A percentile compares a stretch with the other conserved stretches of the same genome.
Conservation (phyloP, 2,797 vertebrate species). For the Lerista edwardsae region DNA sequence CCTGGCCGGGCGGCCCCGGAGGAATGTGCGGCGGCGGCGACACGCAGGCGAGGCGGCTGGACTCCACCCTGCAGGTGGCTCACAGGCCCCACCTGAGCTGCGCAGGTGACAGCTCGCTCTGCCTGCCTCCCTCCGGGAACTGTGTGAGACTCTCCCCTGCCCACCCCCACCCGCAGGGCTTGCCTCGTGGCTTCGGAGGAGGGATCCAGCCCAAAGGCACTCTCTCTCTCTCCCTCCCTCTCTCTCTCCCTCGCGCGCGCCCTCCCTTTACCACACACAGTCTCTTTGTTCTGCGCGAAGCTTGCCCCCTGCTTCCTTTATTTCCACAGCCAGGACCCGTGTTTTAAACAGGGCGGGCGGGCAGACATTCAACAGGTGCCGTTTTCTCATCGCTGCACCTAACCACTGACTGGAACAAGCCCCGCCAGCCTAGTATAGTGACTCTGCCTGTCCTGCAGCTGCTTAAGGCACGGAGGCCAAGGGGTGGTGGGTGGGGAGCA, state of each 20-base stretch:
- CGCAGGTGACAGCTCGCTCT: neutral
- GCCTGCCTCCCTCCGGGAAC: neutral
- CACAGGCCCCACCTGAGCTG: neutral
- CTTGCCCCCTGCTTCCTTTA: neutral
- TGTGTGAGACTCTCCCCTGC: too few species aligned
- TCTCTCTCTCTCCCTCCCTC: too few species aligned
- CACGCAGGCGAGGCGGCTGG: neutral
- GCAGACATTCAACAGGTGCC: neutral
- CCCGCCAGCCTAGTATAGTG: neutral
- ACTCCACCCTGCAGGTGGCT: constrained; percentile 27
- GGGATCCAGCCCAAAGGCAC: too few species aligned
- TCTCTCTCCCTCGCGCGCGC: too few species aligned
- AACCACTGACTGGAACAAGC: neutral
- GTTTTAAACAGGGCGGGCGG: neutral
- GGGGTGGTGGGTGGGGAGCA: neutral
- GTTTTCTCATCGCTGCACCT: too few species aligned
- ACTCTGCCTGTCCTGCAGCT: neutral
- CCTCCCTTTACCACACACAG: neutral
- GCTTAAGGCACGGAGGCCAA: neutral
- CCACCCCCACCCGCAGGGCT: neutral
- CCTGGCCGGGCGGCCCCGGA: neutral
- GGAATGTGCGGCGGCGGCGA: neutral
- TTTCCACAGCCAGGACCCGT: neutral
- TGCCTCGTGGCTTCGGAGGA: neutral
- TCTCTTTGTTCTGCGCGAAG: neutral